phyloP scores from a whole-genome alignment of 53 echinoderm and acorn worm species.

The Henricia sp. region DNA sequence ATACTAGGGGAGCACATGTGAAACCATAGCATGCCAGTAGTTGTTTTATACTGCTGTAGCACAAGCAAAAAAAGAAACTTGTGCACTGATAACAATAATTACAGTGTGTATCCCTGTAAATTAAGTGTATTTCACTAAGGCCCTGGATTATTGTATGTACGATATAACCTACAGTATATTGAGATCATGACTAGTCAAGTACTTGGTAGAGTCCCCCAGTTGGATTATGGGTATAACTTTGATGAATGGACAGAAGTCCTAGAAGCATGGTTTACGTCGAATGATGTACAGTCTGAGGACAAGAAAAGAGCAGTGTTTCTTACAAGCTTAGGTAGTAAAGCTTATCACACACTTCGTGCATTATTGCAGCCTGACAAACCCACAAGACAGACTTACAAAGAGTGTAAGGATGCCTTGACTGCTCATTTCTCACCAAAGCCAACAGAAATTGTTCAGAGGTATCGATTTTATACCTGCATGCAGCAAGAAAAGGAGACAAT shows the following conservation, averaged over 20 bases:
- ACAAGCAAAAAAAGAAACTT: no score
- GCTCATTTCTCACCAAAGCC: background rate
- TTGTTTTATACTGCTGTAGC: no score
- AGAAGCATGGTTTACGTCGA: conserved; percentile 55
- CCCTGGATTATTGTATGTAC: no score
- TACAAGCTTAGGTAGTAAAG: conserved; percentile 59
- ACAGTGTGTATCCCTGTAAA: no score
- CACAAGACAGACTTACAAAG: background rate
- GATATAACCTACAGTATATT: no score
- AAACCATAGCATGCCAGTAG: no score
- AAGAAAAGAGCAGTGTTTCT: conserved; percentile 58
- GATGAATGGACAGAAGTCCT: background rate
- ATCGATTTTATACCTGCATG: background rate
- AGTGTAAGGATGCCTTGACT: background rate
- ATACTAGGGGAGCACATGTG: no score
- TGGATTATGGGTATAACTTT: no score
- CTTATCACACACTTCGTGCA: conserved; percentile 47
- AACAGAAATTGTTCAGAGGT: background rate
- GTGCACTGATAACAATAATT: no score
- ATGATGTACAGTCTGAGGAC: conserved; percentile 20
- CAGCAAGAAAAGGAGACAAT: background rate
- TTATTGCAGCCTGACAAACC: conserved; percentile 64
- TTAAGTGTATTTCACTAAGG: no score
- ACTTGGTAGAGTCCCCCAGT: no score
- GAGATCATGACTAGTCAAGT: no score